Evolutionary conservation across 2,888 invertebrate species (phyloP), one percentile per base, ranked within the genome.

Genomic region (Pycnomerus fuliginosus): DNA sequence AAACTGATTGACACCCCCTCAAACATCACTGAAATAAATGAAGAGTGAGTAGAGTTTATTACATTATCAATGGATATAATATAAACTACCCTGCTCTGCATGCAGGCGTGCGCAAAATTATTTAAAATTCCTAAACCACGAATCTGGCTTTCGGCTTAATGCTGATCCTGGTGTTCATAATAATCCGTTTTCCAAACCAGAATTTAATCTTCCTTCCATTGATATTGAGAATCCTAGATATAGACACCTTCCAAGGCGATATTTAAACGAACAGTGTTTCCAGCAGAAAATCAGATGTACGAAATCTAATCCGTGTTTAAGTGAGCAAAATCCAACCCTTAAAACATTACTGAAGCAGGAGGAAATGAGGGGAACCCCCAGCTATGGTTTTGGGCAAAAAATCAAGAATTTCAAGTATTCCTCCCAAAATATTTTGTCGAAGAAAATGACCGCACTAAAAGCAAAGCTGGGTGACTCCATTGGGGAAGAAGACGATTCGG

Each of bases 391-490:
- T 61, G 58, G 78, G 39, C 62, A 82, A 12, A 80, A 80, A 32
- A 76, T 87, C 29, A 83, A 79, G 52, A 82, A 82, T 47, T 72
- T 87, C 0, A 84, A 80, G 60, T 76, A 65, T 65, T 72, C 80
- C n/a, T 79, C 79, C 0, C 78, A 78, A 31, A 77, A 76, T 61
- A 76, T 84, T 16, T 76, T 86, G 8, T 74, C 79, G 1, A 83
- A 79, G 60, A 80, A 79, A 60, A 80, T 83, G 55, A 76, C 75
- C 1, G 78, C 76, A n/a, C 65, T 80, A n/a, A 77, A 79, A 60
- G 74, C 78, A 2, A 79, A 76, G 55, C 72, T 77, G 37, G 67
- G 74, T 2, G 80, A 81, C 17, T 75, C 76, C 20, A 69, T 70
- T 41, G 63, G 61, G 7, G 80, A 79, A 60, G 73, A 72, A 45